Percentiles rank a stretch among this genome's conserved stretches.
These are phyloP conservation scores for Diorhabda carinulata DNA, from an alignment of 1,140 invertebrate genomes.

Conservation along the genomic window DNA sequence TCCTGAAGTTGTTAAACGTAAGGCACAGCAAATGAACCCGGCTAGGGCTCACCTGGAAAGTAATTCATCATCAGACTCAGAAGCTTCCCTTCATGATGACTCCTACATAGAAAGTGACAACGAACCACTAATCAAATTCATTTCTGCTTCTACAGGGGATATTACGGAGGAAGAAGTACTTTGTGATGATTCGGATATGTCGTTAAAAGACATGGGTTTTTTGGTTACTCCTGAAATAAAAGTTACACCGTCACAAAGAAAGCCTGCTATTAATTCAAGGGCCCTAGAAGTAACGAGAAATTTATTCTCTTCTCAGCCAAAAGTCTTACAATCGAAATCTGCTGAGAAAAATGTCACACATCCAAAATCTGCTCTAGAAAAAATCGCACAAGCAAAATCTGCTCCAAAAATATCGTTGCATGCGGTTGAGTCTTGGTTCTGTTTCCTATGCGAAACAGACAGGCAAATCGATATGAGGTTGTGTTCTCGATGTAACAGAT, in stretches of 20 bases:
- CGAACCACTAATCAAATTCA: slow-evolving; percentile 9
- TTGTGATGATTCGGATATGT: slow-evolving; percentile 8
- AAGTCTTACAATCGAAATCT: too few species aligned
- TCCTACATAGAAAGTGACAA: slow-evolving; percentile 7
- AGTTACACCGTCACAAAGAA: background rate
- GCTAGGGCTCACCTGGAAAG: slow-evolving; percentile 10
- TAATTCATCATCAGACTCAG: background rate
- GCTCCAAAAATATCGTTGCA: too few species aligned
- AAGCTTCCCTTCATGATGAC: slow-evolving; percentile 4
- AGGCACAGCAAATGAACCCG: slow-evolving; percentile 13
- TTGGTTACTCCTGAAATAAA: background rate
- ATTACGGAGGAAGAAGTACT: background rate
- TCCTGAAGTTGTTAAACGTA: slow-evolving; percentile 14
- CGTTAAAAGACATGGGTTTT: slow-evolving; percentile 3
- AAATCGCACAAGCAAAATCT: too few species aligned
- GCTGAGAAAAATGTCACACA: too few species aligned
- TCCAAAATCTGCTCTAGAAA: too few species aligned
- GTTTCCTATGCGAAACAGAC: too few species aligned
- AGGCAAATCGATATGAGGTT: too few species aligned
- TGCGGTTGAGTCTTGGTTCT: too few species aligned
- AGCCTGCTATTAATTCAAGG: background rate
- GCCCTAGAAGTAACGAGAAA: background rate
- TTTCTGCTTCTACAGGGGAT: background rate
- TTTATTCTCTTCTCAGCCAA: background rate
- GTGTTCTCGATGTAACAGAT: too few species aligned